Conservation (phyloP, 2,888 invertebrate species). For the Lochmaea crataegi region DNA sequence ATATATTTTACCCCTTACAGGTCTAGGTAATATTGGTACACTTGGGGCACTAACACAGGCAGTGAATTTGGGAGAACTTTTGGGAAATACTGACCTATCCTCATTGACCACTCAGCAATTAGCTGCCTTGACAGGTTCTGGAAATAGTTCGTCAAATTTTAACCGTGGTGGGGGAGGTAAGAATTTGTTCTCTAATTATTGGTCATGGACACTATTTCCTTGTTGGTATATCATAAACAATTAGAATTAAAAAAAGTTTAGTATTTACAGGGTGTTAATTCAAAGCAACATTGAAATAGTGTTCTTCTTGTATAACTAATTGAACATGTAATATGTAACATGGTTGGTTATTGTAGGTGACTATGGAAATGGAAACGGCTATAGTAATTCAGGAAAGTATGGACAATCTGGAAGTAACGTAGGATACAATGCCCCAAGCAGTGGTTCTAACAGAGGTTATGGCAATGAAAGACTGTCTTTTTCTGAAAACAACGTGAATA, state of each 20-base stretch:
- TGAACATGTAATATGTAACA: neutral
- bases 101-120: conserved; percentile 12
- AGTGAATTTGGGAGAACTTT: conserved; percentile 16
- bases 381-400: neutral
- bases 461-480: conserved; percentile 18
- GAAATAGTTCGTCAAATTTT: conserved; percentile 14
- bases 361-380: conserved; percentile 12
- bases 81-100: conserved; percentile 22
- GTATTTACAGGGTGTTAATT: no score
- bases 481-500: conserved; percentile 9
- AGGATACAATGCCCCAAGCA: neutral
- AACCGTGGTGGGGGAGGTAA: conserved; percentile 30
- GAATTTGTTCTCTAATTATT: conserved; percentile 6
- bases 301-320: no score
- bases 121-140: conserved; percentile 5
- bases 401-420: neutral
- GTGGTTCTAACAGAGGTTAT: conserved; percentile 24
- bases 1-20: neutral
- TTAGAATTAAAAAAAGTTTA: no score
- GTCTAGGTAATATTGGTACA: conserved; percentile 69
- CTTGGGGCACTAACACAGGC: conserved; percentile 44
- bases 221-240: no score
- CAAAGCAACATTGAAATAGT: no score
- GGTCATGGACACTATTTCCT: neutral
- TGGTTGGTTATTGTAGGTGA: conserved; percentile 1